These are phyloP conservation scores for Salmo trutta DNA, from an alignment of 2,797 vertebrate genomes.

Conservation along the genomic window DNA sequence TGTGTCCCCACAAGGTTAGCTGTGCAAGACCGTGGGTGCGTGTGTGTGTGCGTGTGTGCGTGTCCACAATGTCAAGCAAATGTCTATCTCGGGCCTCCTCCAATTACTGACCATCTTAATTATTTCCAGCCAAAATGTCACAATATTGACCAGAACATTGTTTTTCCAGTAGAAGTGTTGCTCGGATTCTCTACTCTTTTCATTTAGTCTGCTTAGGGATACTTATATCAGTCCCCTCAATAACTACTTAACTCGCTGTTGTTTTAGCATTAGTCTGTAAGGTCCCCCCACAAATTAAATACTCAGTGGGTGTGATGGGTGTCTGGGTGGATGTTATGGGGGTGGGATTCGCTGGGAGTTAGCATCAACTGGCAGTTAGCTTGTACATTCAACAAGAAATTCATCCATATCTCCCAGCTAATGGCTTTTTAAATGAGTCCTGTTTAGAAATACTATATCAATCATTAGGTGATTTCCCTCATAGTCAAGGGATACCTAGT, in stretches of 20 bases:
- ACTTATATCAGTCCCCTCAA: background rate
- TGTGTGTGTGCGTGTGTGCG: background rate
- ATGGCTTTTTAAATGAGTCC: background rate
- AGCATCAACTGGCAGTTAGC: background rate
- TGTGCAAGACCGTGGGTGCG: too few relatives aligned
- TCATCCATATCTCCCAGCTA: background rate
- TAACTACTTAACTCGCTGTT: background rate
- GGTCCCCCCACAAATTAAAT: background rate
- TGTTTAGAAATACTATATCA: background rate
- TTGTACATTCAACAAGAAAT: background rate
- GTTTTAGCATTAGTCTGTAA: background rate
- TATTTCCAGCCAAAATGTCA: slow-evolving; percentile 38
- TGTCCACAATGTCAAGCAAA: background rate
- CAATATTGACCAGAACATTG: slow-evolving; percentile 29
- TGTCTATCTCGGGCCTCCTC: slow-evolving; percentile 1
- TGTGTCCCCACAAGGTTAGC: too few relatives aligned
- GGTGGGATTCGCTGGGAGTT: background rate
- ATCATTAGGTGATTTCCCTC: background rate
- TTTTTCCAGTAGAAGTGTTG: slow-evolving; percentile 21
- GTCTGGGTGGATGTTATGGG: background rate
- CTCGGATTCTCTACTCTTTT: slow-evolving; percentile 47
- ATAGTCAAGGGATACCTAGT: too few relatives aligned
- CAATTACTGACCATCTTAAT: slow-evolving; percentile 28
- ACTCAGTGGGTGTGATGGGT: background rate
- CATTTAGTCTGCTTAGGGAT: slow-evolving; percentile 39